Evolutionary conservation across 2,888 invertebrate species (phyloP), one percentile per base, ranked within the genome.

Genomic region (Oegoconia quadripuncta): DNA sequence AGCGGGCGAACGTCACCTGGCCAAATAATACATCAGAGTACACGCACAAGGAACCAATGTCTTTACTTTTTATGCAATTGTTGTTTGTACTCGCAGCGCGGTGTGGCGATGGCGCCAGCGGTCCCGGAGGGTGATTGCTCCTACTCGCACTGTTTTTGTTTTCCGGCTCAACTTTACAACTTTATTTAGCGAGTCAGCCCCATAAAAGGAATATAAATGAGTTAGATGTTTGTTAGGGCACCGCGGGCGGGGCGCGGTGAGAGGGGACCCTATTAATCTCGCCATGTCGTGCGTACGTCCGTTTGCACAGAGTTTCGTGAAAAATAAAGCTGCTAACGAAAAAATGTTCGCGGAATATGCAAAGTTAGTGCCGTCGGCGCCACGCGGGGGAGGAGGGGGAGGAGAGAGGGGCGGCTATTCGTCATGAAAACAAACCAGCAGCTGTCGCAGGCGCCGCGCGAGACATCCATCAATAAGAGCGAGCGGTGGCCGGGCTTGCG

Each of bases 141-240:
- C n/a, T n/a, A n/a, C n/a, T n/a, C n/a, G n/a, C n/a, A n/a, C 46
- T 44, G 59, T 59, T 55, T 60, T 59, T 63, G 54, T 54, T 58
- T 58, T 56, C 46, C 39, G 50, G 46, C 42, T 48, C 46, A 61
- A 64, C 47, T 62, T 60, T 54, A 55, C 52, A 57, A 57, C 57
- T 58, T 55, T 36, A 37, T 41, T 41, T 34, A 41, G 31, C 41
- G 44, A 58, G 50, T 52, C 53, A 50, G 63, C 64, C 55, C 56
- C 54, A 59, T 66, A 65, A 66, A 66, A 59, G 46, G 40, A 41
- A 52, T 58, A 57, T 65, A 63, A 64, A 64, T 62, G 56, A 49
- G 52, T 51, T 55, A 52, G 52, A 55, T 56, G 50, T 46, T 45
- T 38, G 55, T 39, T 41, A 46, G 39, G 59, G 49, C 37, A 51